Base-by-base conservation (phyloP, 2,888 invertebrate genomes). In the Ganaspis brasiliensis region DNA sequence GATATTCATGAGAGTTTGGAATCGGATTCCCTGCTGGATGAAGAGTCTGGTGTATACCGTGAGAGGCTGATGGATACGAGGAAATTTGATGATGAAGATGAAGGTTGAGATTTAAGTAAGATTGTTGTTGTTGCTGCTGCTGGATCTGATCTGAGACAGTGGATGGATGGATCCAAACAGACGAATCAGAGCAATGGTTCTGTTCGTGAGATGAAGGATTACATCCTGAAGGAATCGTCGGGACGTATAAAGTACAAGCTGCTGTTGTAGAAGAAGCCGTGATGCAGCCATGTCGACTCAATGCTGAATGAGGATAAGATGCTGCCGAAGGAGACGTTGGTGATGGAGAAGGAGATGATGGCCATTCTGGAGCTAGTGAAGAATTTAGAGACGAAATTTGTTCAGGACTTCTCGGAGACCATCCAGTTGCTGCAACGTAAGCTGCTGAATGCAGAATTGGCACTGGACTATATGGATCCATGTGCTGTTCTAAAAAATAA, bases 51-150 rank as follows among this genome's bases (percentile, higher is more conserved):
- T 82, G 82, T 31, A 78, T 21, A 55, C 79, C 63, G 0, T 80
- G 79, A 10, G 79, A 74, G 56, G 71, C 79, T n/a, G 79, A 76
- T 5, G 82, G 76, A 56, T 82, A 82, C 1, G 82, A 74, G 0
- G 91, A 87, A 81, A 91, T 90, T 73, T 91, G 91, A 81, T 91
- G 91, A 81, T 91, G 91, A 16, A 91, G 78, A 75, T 91, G 91
- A 0, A 91, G 87, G 75, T 91, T 91, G 14, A 91, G 78, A 78
- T 91, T 91, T 24, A 91, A 82, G 72, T 91, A 91, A 0, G 91
- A 92, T 75, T 92, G 94, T 87, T 94, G 93, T 57, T 93, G 92
- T 82, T 93, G 93, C 82, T 94, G 93, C 79, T 94, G 94, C 86
- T 94, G 94, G 90, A 94, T 92, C 56, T 93, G 92, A 67, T 93